Evolutionary conservation across 2,888 invertebrate species (phyloP).

Genomic region (Nomada lathburiana): DNA sequence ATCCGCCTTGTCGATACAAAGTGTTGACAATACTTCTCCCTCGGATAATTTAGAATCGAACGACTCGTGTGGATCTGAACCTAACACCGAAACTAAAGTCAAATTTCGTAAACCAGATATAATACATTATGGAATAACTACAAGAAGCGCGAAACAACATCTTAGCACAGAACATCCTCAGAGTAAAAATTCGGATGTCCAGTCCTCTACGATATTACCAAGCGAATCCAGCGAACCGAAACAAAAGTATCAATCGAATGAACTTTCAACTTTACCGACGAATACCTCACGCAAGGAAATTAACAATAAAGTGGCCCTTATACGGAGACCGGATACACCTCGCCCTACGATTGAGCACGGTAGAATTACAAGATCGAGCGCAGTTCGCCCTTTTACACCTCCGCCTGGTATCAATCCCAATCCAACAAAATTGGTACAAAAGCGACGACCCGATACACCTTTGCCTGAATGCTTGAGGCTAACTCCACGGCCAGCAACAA

Average conservation of each 20-base stretch:
- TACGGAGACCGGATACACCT: slow-evolving; percentile 51
- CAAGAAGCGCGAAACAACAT: slow-evolving; percentile 50
- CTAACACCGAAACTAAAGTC: slow-evolving; percentile 19
- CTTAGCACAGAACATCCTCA: slow-evolving; percentile 21
- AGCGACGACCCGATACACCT: slow-evolving; percentile 77
- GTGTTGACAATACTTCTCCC: slow-evolving; percentile 29
- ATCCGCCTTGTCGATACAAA: background rate
- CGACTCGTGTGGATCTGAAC: slow-evolving; percentile 14
- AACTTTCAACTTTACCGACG: background rate
- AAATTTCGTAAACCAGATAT: slow-evolving; percentile 48
- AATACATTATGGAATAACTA: slow-evolving; percentile 32
- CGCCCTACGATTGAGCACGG: slow-evolving; percentile 48
- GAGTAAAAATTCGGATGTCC: slow-evolving; percentile 2
- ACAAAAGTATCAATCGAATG: slow-evolving; percentile 14
- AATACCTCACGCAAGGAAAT: slow-evolving; percentile 23
- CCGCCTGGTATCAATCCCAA: slow-evolving; percentile 38
- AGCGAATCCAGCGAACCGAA: slow-evolving; percentile 27
- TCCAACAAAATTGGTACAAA: slow-evolving; percentile 41
- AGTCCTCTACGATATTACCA: background rate
- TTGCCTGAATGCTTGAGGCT: slow-evolving; percentile 64
- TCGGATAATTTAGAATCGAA: background rate
- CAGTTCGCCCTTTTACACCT: slow-evolving; percentile 46
- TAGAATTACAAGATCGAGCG: slow-evolving; percentile 65
- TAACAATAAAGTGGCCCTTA: slow-evolving; percentile 3
- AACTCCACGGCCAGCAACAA: slow-evolving; percentile 65